Base-by-base conservation (phyloP, 2,113 vertebrate genomes). In the Calonectris borealis region DNA sequence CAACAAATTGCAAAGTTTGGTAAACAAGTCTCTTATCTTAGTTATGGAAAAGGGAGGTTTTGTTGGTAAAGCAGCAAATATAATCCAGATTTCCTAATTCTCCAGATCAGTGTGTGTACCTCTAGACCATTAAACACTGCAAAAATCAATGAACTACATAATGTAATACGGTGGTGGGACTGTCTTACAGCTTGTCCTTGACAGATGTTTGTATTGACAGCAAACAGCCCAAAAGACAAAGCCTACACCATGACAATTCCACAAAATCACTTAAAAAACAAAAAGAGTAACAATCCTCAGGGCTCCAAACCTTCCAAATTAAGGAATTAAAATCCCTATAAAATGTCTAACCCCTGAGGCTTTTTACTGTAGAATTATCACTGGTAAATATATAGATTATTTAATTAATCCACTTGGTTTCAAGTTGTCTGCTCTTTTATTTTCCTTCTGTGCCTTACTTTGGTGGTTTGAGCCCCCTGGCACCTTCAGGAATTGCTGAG, bases 341-440 rank as follows among this genome's bases (percentile, higher is more conserved):
- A 97, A 92, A 81, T 83, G 27, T 85, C 78, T 96, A 93, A 54
- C 48, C 90, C 95, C 0, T 0, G 73, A 90, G 93, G 92, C 76
- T 88, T 93, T 91, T 91, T 90, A 40, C 87, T 93, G 62, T 40
- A 83, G 84, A 94, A 92, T 97, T 94, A 92, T 92, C 93, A 90
- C 66, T 88, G 92, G 88, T 91, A 97, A 93, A 94, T 97, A 93
- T 91, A 94, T 96, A 92, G 93, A 91, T 97, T 94, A 96, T 96
- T 97, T 97, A 97, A 97, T 97, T 96, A 97, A 96, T 83, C 93
- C 75, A 92, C 85, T 96, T 83, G 70, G 55, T 86, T 96, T 94
- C 80, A 80, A 85, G 78, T 90, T 89, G 91, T 83, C 94, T 94
- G 90, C 69, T 90, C 81, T 81, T 85, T 87, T 96, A 84, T 96